These are phyloP conservation scores for Sinocyclocheilus rhinocerous DNA, from an alignment of 2,113 vertebrate genomes.

Conservation along the genomic window DNA sequence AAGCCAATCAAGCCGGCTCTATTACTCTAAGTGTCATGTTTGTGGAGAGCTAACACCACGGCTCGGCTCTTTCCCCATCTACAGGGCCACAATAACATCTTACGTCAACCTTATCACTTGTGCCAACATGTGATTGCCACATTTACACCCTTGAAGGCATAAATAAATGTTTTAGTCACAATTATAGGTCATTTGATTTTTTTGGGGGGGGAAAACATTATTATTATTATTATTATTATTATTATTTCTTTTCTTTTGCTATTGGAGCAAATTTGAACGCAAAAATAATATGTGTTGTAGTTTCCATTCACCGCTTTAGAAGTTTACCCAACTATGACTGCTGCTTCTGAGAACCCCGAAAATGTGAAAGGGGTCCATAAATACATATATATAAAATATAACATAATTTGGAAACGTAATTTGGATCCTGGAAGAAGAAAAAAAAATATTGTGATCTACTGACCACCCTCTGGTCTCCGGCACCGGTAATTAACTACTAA, in stretches of 20 bases:
- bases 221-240: neutral
- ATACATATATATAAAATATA: neutral
- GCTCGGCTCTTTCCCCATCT: conserved; percentile 23
- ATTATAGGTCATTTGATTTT: neutral
- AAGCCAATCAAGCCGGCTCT: conserved; percentile 59
- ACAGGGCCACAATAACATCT: conserved; percentile 21
- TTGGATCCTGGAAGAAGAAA: neutral
- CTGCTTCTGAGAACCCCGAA: neutral
- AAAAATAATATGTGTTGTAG: neutral
- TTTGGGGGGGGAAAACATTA: neutral
- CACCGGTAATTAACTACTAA: conserved; percentile 26
- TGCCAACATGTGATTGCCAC: neutral
- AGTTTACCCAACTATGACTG: neutral
- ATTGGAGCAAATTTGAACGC: neutral
- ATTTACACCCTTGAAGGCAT: conserved; percentile 11
- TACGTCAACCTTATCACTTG: conserved; percentile 7
- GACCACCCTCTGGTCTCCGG: neutral
- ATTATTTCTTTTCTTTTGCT: neutral
- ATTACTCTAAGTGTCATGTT: conserved; percentile 60
- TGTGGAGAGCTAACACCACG: conserved; percentile 43
- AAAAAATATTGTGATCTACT: neutral
- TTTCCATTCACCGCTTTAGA: neutral
- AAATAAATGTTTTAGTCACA: conserved; percentile 4
- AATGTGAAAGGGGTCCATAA: neutral
- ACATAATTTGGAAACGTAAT: neutral